A percentile compares a stretch with the other conserved stretches of the same genome.
Conservation (phyloP, 2,888 invertebrate genomes). For the Drosophila nigricruria region DNA sequence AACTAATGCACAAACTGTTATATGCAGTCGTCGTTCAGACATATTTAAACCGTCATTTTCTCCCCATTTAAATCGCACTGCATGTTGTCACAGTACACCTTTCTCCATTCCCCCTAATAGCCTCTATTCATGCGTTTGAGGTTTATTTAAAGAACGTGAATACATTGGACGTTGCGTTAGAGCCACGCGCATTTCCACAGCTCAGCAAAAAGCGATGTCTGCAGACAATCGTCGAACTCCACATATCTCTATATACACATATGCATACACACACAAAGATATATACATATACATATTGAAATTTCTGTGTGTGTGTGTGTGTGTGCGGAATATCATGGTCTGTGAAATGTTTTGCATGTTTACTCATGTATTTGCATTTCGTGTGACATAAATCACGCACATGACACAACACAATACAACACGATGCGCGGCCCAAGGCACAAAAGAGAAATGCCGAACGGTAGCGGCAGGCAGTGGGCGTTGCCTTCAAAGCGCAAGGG, state of each 20-base stretch:
- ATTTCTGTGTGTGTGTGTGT: constrained; percentile 13
- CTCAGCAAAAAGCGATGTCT: constrained; percentile 19
- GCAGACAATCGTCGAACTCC: constrained; percentile 52
- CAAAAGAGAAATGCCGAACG: constrained; percentile 57
- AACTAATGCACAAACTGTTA: background rate
- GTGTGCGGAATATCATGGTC: constrained; percentile 36
- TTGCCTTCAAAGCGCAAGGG: constrained; percentile 39
- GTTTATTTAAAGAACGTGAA: constrained; percentile 68
- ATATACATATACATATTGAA: constrained; percentile 1
- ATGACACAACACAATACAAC: constrained; percentile 59
- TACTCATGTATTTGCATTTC: constrained; percentile 79
- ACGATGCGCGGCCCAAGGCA: constrained; percentile 61
- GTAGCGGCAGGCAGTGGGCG: constrained; percentile 6
- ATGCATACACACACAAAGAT: constrained; percentile 8
- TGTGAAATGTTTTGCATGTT: constrained; percentile 73
- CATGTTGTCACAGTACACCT: constrained; percentile 40
- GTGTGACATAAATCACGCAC: constrained; percentile 77
- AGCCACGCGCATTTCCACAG: constrained; percentile 25
- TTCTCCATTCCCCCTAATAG: background rate
- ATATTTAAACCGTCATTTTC: constrained; percentile 26
- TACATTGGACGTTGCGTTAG: constrained; percentile 45
- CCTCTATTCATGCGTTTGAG: constrained; percentile 44
- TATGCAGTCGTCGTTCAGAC: background rate
- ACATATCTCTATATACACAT: background rate
- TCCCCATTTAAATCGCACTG: constrained; percentile 12